phyloP scores from a whole-genome alignment of 1,140 invertebrate species.

The roundworm (Caenorhabditis elegans) region WBcel235 BX284603.4:4290001-4290500 shows the following conservation, averaged over 20 bases:
- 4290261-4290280: slow-evolving; percentile 88
- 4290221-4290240: slow-evolving; percentile 84
- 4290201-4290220: slow-evolving; percentile 89
- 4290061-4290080: slow-evolving; percentile 97
- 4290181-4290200: slow-evolving; percentile 84
- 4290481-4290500: slow-evolving; percentile 79
- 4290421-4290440: slow-evolving; percentile 96
- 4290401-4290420: slow-evolving; percentile 83
- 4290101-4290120: slow-evolving; percentile 79
- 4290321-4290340: slow-evolving; percentile 78
- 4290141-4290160: slow-evolving; percentile 73
- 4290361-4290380: slow-evolving; percentile 98
- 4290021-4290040: slow-evolving; percentile 89
- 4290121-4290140: slow-evolving; percentile 79
- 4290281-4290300: slow-evolving; percentile 89
- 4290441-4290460: slow-evolving; percentile 95
- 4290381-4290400: slow-evolving; percentile 93
- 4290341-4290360: slow-evolving; percentile 86
- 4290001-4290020: slow-evolving; percentile 81
- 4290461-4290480: slow-evolving; percentile 80
- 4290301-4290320: slow-evolving; percentile 92
- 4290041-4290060: slow-evolving; percentile 91
- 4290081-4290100: slow-evolving; percentile 84
- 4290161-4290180: slow-evolving; percentile 74
- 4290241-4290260: slow-evolving; percentile 74